Percentiles rank a stretch among this genome's conserved stretches.
These are phyloP conservation scores for Leptinotarsa undecemlineata DNA, from an alignment of 1,140 invertebrate species.

Conservation along the genomic window DNA sequence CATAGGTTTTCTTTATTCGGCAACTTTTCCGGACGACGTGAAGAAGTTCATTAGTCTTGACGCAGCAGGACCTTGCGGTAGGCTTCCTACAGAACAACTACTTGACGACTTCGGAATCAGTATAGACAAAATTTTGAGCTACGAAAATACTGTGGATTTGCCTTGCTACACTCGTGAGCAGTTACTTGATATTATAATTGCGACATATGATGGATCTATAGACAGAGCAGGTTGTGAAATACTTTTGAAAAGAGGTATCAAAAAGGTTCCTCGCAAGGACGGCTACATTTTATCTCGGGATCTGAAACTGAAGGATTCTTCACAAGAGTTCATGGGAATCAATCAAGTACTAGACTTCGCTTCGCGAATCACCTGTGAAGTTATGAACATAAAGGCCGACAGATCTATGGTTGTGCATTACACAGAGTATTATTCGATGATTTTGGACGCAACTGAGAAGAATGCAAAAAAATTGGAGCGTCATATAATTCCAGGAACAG, in stretches of 20 bases:
- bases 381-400: slow-evolving; percentile 76
- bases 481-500: slow-evolving; percentile 72
- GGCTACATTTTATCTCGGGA: slow-evolving; percentile 72
- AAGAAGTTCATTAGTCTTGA: slow-evolving; percentile 75
- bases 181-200: slow-evolving; percentile 71
- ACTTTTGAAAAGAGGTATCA: slow-evolving; percentile 74
- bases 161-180: slow-evolving; percentile 74
- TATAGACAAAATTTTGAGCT: slow-evolving; percentile 73
- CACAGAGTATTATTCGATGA: slow-evolving; percentile 66
- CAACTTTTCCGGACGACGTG: slow-evolving; percentile 74
- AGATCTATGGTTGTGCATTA: slow-evolving; percentile 71
- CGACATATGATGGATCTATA: slow-evolving; percentile 72
- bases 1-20: slow-evolving; percentile 78
- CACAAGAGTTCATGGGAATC: slow-evolving; percentile 69
- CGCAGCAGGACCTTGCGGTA: slow-evolving; percentile 72
- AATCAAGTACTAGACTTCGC: slow-evolving; percentile 74
- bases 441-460: slow-evolving; percentile 67
- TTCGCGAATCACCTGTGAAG: slow-evolving; percentile 70
- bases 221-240: slow-evolving; percentile 68
- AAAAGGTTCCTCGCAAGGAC: slow-evolving; percentile 50
- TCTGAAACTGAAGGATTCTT: slow-evolving; percentile 70
- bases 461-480: slow-evolving; percentile 65
- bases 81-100: slow-evolving; percentile 58
- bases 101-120: slow-evolving; percentile 60
- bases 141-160: slow-evolving; percentile 57